A percentile compares a stretch with the other conserved stretches of the same genome.
Evolutionary conservation across 2,797 vertebrate genomes (phyloP).

Genomic region (Hyperoplus lanceolatus): DNA sequence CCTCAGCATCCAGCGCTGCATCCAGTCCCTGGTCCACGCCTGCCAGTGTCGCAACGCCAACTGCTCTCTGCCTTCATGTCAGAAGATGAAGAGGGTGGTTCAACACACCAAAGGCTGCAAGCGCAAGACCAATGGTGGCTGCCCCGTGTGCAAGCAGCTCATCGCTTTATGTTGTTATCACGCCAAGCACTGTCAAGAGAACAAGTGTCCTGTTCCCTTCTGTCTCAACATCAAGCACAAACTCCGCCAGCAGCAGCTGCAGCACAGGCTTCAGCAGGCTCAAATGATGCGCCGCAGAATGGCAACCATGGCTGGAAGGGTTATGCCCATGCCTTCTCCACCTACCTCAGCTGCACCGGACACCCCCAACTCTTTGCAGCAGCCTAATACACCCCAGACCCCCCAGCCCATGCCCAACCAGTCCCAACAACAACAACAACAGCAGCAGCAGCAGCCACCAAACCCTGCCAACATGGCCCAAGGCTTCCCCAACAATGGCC

Average conservation of each 20-base stretch:
- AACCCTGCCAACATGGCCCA: conserved; percentile 89
- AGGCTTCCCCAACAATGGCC: conserved; percentile 89
- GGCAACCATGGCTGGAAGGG: conserved; percentile 98
- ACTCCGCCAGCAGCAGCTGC: conserved; percentile 98
- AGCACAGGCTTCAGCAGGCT: conserved; percentile 97
- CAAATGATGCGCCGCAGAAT: conserved; percentile 98
- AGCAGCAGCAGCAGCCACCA: conserved; percentile 78
- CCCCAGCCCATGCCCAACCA: conserved; percentile 90
- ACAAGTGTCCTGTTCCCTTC: conserved; percentile 99
- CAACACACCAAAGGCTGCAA: conserved; percentile 99
- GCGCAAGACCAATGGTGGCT: conserved; percentile 98
- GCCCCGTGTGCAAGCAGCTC: conserved; percentile 99
- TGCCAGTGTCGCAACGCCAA: conserved; percentile 99
- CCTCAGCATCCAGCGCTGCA: conserved; percentile 99
- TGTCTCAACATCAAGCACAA: conserved; percentile 99
- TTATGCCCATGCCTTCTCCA: conserved; percentile 95
- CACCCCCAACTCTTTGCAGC: conserved; percentile 92
- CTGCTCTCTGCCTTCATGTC: conserved; percentile 97
- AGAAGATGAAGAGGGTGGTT: conserved; percentile 99
- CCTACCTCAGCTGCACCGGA: conserved; percentile 95
- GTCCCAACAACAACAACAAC: conserved; percentile 79
- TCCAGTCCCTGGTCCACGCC: conserved; percentile 98
- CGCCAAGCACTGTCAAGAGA: conserved; percentile 99
- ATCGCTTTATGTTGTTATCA: conserved; percentile 99
- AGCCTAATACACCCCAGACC: conserved; percentile 94